Evolutionary conservation across 2,113 vertebrate genomes (phyloP), one percentile per base, ranked within the genome.

Genomic region (Psettodes erumei): DNA sequence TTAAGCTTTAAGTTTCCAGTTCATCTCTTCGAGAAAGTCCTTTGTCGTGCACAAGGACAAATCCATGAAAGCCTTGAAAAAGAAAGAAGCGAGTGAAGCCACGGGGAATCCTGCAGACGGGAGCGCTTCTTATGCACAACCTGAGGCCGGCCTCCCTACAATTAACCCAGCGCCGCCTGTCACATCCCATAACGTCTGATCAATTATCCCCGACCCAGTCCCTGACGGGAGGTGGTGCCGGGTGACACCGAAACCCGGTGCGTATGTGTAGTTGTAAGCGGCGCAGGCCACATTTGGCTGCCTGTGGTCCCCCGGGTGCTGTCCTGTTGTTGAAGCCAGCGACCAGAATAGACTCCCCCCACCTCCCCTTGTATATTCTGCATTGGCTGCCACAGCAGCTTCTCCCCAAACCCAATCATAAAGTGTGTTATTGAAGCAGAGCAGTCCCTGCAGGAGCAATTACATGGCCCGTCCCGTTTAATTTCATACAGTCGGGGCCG

Each of bases 401-500:
- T 19, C 19, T 58, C 48, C 71, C 47, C 53, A 62, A 69, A 84
- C 66, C 62, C 67, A 81, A 76, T 87, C 75, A 62, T 53, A 66
- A 65, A 70, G 50, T 43, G 58, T 65, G 72, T 82, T 70, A 73
- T 65, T 79, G 82, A 76, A 77, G 63, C 43, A 27, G 56, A 69
- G 75, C 85, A 47, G 60, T 81, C 84, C 79, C 75, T 64, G 60
- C 25, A 66, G 79, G 76, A 71, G 71, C 75, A 87, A 87, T 82
- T 72, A 81, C 78, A 87, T 19, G 55, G 70, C 60, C 56, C 56
- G 73, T 70, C 71, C 64, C 19, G 62, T 81, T 84, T 87, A 47
- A 84, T 78, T 84, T 81, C 74, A 75, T 75, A 77, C 61, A 75
- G 83, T 78, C 70, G 8, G 27, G 23, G 60, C 43, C 58, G 25